Evolutionary conservation across 1,140 invertebrate genomes (phyloP).

Genomic region (Pomacea maculata): DNA sequence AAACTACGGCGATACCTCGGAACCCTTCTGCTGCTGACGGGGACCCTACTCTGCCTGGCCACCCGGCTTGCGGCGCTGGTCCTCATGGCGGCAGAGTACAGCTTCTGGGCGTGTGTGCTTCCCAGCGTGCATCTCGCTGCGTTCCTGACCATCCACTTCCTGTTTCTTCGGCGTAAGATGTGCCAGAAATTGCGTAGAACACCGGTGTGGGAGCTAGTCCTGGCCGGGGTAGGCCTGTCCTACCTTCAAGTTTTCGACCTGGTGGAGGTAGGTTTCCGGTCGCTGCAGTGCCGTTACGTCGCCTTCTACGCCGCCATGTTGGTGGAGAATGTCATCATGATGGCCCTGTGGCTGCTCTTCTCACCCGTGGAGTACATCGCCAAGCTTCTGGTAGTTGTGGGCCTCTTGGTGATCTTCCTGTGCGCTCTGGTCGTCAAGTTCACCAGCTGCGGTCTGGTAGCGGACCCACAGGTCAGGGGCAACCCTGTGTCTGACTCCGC

Average conservation of each 20-base stretch:
- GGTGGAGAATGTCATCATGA: slow-evolving; percentile 34
- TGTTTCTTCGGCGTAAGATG: neutral
- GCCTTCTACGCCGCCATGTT: slow-evolving; percentile 25
- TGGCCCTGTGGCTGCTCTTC: slow-evolving; percentile 28
- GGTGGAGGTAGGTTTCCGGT: neutral
- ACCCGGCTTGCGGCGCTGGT: slow-evolving; percentile 14
- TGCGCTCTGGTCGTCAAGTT: slow-evolving; percentile 25
- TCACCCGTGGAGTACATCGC: slow-evolving; percentile 16
- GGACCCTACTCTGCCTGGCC: slow-evolving; percentile 13
- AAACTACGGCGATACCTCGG: neutral
- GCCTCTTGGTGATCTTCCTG: slow-evolving; percentile 18
- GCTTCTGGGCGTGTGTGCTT: slow-evolving; percentile 12
- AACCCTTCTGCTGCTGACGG: slow-evolving; percentile 11
- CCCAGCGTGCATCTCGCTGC: slow-evolving; percentile 9
- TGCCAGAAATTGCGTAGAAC: neutral
- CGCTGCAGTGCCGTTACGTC: slow-evolving; percentile 27
- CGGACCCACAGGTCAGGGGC: neutral
- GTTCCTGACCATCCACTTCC: neutral
- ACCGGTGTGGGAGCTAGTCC: neutral
- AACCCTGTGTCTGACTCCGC: neutral
- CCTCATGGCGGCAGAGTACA: slow-evolving; percentile 10
- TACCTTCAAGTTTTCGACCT: slow-evolving; percentile 25
- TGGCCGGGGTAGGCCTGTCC: neutral
- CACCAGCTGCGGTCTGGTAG: slow-evolving; percentile 13
- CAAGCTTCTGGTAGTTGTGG: slow-evolving; percentile 25